Evolutionary conservation across 2,113 vertebrate genomes (phyloP), one percentile per base, ranked within the genome.

Genomic region (Butorides virescens): DNA sequence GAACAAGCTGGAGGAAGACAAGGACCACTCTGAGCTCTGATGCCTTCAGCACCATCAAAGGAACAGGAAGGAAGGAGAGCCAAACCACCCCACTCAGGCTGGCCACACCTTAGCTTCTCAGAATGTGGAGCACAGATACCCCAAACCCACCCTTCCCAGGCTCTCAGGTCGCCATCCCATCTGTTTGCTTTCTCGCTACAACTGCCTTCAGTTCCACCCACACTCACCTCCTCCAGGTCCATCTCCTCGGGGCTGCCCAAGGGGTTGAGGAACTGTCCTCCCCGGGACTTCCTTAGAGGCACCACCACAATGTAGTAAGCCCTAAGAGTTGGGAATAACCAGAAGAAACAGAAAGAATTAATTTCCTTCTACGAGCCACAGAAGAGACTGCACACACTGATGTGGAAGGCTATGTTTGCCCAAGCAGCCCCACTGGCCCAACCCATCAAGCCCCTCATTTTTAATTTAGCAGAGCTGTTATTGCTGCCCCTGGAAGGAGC

Each of bases 151-250:
- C 34, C 61, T 73, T 32, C 52, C 70, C 39, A 27, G 32, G 70
- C n/a, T 50, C 30, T 21, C 53, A 4, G 72, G 37, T 15, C 61
- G 15, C 46, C 55, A 7, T 5, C 62, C 36, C 39, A 27, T 2
- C 42, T 36, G 11, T 2, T 16, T 12, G 32, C 73, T 52, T 39
- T 63, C 36, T 37, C 59, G 10, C 27, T 12, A 1, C 42, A 46
- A 11, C 30, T 39, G 62, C 20, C 63, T 14, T 32, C 23, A 6
- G 55, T 2, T 53, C 50, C n/a, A 71, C 17, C 42, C 86, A 62
- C 84, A 67, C 98, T 97, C 95, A 99, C 99, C 99, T 99, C 99
- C 87, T 99, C 99, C 93, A 99, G 98, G 88, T 99, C 99, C 98
- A 99, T 99, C 91, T 99, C 99, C 95, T 99, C 99, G 0, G 99